Conservation (phyloP, 64 coral and sea anemone genomes). For the Montipora capricornis region DNA sequence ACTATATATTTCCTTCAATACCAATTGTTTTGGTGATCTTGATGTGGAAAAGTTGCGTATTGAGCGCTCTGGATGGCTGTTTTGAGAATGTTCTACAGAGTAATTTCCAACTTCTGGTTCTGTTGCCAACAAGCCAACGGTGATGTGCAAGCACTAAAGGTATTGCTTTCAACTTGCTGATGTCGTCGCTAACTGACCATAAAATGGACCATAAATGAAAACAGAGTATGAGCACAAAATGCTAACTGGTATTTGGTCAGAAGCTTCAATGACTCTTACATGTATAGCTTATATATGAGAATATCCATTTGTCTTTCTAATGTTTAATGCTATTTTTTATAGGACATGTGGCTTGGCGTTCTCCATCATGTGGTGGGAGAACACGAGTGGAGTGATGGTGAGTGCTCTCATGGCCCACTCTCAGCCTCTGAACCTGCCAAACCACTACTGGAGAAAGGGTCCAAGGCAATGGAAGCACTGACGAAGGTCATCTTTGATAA, state of each 20-base stretch:
- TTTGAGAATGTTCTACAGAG: background rate
- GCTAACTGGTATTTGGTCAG: background rate
- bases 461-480: background rate
- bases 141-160: background rate
- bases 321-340: background rate
- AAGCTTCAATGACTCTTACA: background rate
- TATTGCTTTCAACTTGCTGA: background rate
- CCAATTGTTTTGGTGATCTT: too few relatives aligned
- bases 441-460: background rate
- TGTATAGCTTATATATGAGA: background rate
- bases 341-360: slow-evolving; percentile 4
- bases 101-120: background rate
- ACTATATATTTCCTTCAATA: too few relatives aligned
- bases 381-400: slow-evolving; percentile 25
- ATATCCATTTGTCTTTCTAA: background rate
- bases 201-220: background rate
- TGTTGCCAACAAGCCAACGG: background rate
- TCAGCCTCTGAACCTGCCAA: background rate
- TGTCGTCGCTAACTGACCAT: background rate
- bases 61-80: background rate
- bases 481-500: background rate
- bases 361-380: slow-evolving; percentile 25
- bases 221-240: background rate
- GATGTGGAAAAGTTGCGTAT: too few relatives aligned
- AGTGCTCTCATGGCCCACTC: slow-evolving; percentile 25